Conservation (phyloP, 2,888 invertebrate genomes). For the Camponotus fellah region DNA sequence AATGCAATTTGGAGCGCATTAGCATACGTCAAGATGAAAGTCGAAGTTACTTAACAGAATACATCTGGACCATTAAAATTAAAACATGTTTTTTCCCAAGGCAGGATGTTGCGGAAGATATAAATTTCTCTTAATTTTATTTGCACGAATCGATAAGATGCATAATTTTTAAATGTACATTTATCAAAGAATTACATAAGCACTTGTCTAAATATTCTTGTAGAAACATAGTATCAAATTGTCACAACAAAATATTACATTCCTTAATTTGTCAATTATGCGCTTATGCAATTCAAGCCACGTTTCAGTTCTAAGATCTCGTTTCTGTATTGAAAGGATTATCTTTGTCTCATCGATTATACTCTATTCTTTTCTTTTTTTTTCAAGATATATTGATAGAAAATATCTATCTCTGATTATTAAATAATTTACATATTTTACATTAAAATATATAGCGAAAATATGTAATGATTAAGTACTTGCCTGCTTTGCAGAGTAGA, state of each 20-base stretch:
- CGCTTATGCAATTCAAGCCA: conserved; percentile 13
- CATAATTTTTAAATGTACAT: background rate
- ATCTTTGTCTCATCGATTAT: conserved; percentile 59
- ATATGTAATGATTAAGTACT: background rate
- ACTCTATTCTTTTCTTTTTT: background rate
- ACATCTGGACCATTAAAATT: conserved; percentile 37
- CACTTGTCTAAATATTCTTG: conserved; percentile 5
- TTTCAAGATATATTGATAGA: background rate
- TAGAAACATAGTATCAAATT: background rate
- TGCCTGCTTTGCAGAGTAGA: background rate
- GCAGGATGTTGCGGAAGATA: conserved; percentile 19
- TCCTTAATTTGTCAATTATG: conserved; percentile 5
- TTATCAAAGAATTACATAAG: background rate
- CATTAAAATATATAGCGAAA: background rate
- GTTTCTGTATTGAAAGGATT: conserved; percentile 24
- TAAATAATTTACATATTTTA: background rate
- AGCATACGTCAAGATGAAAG: conserved; percentile 54
- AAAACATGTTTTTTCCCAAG: conserved; percentile 9
- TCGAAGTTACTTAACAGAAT: conserved; percentile 40
- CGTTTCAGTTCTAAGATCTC: conserved; percentile 45
- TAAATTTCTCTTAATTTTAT: conserved; percentile 34
- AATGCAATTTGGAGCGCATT: conserved; percentile 54
- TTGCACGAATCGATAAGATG: conserved; percentile 22
- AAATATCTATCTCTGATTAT: background rate
- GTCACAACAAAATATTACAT: conserved; percentile 10